A percentile compares a stretch with the other conserved stretches of the same genome.
These are phyloP conservation scores for Alosa alosa DNA, from an alignment of 2,113 vertebrate species.

Conservation along the genomic window DNA sequence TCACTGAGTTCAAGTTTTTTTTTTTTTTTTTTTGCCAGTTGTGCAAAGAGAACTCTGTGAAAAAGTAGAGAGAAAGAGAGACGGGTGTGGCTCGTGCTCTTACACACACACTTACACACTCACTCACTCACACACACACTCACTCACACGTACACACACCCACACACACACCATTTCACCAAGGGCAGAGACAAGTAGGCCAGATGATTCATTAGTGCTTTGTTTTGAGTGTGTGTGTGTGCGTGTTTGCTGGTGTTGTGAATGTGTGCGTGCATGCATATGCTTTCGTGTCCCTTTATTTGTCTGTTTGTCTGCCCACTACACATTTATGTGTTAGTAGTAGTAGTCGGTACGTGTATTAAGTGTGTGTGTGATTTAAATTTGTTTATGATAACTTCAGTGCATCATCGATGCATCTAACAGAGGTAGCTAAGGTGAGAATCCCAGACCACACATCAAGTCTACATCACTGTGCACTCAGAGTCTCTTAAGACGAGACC, in stretches of 20 bases:
- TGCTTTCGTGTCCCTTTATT: background rate
- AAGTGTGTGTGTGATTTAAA: no score
- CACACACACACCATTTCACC: background rate
- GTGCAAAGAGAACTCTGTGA: background rate
- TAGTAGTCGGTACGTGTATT: background rate
- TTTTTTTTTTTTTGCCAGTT: background rate
- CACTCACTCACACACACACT: conserved; percentile 30
- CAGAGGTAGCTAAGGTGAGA: background rate
- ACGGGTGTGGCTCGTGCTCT: conserved; percentile 2
- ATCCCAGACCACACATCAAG: background rate
- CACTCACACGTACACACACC: background rate
- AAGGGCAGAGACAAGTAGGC: conserved; percentile 10
- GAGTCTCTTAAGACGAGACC: background rate
- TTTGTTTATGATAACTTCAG: background rate
- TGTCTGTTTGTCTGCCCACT: background rate
- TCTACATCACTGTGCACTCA: background rate
- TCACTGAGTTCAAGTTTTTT: conserved; percentile 12
- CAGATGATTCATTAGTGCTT: conserved; percentile 9
- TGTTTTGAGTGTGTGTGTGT: background rate
- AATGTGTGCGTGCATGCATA: background rate
- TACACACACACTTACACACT: conserved; percentile 38
- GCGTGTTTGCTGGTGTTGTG: background rate
- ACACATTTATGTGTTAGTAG: background rate
- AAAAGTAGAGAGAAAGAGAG: conserved; percentile 3
- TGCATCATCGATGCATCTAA: background rate